Evolutionary conservation across 2,797 vertebrate species (phyloP), one percentile per base, ranked within the genome.

Genomic region (Mormyrus hasselquistii): DNA sequence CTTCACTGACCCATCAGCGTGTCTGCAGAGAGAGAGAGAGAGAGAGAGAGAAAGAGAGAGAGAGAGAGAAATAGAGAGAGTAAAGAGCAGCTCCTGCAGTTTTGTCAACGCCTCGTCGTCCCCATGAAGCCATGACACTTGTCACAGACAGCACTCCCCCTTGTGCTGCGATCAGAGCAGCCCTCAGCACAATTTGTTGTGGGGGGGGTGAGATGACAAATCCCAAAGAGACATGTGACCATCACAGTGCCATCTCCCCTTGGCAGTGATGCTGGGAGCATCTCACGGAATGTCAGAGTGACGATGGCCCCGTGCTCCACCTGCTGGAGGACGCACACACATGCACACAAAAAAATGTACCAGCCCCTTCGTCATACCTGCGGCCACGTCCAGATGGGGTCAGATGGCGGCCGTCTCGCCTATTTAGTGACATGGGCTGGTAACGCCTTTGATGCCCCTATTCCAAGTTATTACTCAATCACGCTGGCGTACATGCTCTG

Each of bases 1-100:
- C 94, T 99, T 99, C 94, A 99, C 94, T 88, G 98, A 98, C 92
- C 99, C 99, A 95, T 99, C 99, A 92, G 99, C 99, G 93, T 99
- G 99, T 92, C 99, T 2, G 91, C 94, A 93, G 91, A 91, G 59
- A 89, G 12, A 59, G 76, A 89, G 19, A 84, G 86, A 90, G n/a
- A 79, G 10, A 89, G 88, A 84, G 55, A 88, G 86, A 34, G 34
- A 38, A 5, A 59, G 55, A 62, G 55, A 57, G 55, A 57, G 16
- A 55, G 62, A 57, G 19, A 22, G 34, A 38, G 12, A 16, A 4
- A 76, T 3, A 38, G 65, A 41, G 69, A 52, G 82, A 29, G 83
- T 52, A 12, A 53, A 52, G 10, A 50, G 83, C 49, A 52, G 57
- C 44, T 85, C 79, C 44, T 16, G 47, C 79, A 69, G 44, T 57